Conservation (phyloP, 1,140 invertebrate species). For the Neuroterus valhalla region DNA sequence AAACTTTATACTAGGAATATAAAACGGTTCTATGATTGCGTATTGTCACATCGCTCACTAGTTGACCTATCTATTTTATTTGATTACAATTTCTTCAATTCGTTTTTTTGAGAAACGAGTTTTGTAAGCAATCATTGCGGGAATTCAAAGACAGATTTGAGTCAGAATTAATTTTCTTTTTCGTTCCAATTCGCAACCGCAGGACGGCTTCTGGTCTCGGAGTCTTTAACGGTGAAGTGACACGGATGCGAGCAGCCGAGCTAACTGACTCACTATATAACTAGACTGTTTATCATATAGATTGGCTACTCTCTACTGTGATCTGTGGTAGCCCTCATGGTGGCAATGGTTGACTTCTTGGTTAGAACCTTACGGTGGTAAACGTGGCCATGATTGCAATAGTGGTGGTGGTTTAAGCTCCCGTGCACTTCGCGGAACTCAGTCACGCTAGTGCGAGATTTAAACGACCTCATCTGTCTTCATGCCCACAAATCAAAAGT, state of each 20-base stretch:
- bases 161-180: conserved; percentile 12
- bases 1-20: too few relatives aligned
- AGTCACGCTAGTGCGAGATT: conserved; percentile 1
- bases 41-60: too few relatives aligned
- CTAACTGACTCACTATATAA: conserved; percentile 42
- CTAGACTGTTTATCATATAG: conserved; percentile 70
- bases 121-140: neutral
- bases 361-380: neutral
- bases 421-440: conserved; percentile 32
- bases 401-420: conserved; percentile 46
- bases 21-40: too few relatives aligned
- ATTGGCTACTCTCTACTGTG: conserved; percentile 59
- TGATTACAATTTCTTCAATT: neutral
- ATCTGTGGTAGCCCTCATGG: conserved; percentile 40
- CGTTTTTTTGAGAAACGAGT: neutral
- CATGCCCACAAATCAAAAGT: conserved; percentile 4
- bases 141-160: neutral
- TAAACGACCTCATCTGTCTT: conserved; percentile 26
- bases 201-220: conserved; percentile 31
- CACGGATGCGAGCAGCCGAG: conserved; percentile 48
- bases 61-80: too few relatives aligned
- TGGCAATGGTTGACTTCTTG: conserved; percentile 15
- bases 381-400: conserved; percentile 29
- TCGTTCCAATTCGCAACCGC: conserved; percentile 36
- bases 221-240: conserved; percentile 53